Percentiles rank a stretch among this genome's conserved stretches.
phyloP scores from a whole-genome alignment of 2,888 invertebrate species.

The Tribolium freemani region DNA sequence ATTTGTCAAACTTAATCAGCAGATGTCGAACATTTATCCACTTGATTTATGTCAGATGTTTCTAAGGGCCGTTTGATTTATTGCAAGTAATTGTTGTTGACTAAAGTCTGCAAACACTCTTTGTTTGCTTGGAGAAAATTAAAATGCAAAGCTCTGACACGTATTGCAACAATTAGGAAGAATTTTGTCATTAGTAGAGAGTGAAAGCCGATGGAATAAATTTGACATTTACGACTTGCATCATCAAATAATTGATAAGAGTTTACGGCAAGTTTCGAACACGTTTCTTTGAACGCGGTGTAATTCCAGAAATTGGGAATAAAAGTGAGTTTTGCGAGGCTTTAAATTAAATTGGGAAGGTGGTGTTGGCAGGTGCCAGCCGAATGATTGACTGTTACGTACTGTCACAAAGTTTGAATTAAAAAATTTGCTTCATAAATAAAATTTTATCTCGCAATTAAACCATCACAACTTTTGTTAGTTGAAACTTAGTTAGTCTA shows the following conservation, averaged over 20 bases:
- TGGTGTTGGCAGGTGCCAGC: not conserved
- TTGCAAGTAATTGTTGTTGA: slow-evolving; percentile 35
- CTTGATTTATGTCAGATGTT: slow-evolving; percentile 40
- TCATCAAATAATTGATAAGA: not conserved
- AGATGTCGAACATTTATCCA: slow-evolving; percentile 39
- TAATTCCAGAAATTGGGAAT: not conserved
- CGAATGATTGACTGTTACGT: no score
- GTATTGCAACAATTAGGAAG: not conserved
- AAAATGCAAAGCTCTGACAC: not conserved
- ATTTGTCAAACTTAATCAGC: slow-evolving; percentile 41
- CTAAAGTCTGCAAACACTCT: slow-evolving; percentile 35
- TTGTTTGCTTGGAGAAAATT: slow-evolving; percentile 4
- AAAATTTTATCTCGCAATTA: not conserved
- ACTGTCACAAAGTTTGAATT: no score
- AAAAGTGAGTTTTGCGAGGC: not conserved
- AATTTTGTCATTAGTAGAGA: not conserved
- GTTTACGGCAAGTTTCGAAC: not conserved
- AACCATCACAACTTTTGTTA: no score
- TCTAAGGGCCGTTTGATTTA: slow-evolving; percentile 37
- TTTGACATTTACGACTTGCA: not conserved
- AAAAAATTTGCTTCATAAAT: not conserved
- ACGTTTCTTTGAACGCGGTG: not conserved
- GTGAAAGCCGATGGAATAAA: not conserved
- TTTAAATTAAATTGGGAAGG: not conserved
- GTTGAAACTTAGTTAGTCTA: not conserved